Evolutionary conservation across 2,113 vertebrate species (phyloP).

Genomic region (Probosciger aterrimus): DNA sequence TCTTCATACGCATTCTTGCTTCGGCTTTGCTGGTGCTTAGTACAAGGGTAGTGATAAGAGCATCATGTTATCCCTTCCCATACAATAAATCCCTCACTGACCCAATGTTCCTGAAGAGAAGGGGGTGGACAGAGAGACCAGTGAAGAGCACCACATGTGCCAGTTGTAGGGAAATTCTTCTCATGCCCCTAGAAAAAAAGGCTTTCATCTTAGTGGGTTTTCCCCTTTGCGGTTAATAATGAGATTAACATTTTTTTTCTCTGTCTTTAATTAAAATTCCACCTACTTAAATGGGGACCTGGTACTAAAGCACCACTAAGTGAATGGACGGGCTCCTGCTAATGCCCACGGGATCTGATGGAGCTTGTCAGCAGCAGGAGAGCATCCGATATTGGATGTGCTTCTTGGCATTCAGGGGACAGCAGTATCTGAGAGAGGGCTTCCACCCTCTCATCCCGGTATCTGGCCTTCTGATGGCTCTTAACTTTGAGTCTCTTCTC

Average conservation of each 20-base stretch:
- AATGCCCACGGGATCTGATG: not conserved
- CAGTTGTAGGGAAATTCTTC: not conserved
- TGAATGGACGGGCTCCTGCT: not conserved
- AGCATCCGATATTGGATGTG: rapidly evolving
- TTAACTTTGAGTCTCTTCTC: not conserved
- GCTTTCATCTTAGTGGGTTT: slow-evolving; percentile 24
- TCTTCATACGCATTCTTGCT: not conserved
- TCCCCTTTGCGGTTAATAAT: not conserved
- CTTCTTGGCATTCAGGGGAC: not conserved
- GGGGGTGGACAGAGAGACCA: not conserved
- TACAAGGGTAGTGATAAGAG: not conserved
- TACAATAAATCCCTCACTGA: not conserved
- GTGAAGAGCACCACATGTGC: not conserved
- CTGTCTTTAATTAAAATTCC: slow-evolving; percentile 40
- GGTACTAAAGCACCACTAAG: not conserved
- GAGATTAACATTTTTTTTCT: slow-evolving; percentile 18
- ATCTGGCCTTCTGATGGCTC: not conserved
- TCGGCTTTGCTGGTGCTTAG: not conserved
- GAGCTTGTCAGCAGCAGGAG: not conserved
- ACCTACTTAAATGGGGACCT: not conserved
- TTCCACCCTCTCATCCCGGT: not conserved
- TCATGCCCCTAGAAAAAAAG: not conserved
- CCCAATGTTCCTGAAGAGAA: not conserved
- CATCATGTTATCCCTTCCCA: not conserved
- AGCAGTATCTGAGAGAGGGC: not conserved